Percentiles rank a stretch among this genome's conserved stretches.
These are phyloP conservation scores for Epistrophe eligans DNA, from an alignment of 2,888 invertebrate genomes.

Conservation along the genomic window DNA sequence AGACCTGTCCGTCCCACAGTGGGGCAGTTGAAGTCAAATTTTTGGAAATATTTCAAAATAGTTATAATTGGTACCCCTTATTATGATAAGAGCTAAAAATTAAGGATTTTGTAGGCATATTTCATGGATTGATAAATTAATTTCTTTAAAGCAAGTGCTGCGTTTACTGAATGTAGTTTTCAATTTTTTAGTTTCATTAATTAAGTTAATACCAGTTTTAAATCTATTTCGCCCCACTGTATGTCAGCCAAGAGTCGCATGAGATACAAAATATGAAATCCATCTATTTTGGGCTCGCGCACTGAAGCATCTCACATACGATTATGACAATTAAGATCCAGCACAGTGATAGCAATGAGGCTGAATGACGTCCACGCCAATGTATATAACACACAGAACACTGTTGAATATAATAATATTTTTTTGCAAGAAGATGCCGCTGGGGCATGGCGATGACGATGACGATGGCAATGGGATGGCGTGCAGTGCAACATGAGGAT, in stretches of 20 bases:
- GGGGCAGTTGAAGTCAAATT: neutral
- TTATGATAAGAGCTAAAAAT: too few species aligned
- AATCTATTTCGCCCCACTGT: neutral
- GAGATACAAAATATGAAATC: slow-evolving; percentile 70
- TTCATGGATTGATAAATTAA: too few species aligned
- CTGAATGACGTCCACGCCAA: slow-evolving; percentile 64
- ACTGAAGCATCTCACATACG: slow-evolving; percentile 73
- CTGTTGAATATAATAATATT: neutral
- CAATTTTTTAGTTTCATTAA: too few species aligned
- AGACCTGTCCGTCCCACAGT: neutral
- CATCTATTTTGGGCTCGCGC: slow-evolving; percentile 69
- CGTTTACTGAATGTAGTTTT: too few species aligned
- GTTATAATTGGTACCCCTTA: neutral
- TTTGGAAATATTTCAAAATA: neutral
- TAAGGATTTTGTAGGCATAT: too few species aligned
- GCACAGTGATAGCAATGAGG: slow-evolving; percentile 75
- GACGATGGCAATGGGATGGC: slow-evolving; percentile 29
- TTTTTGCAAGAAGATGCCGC: slow-evolving; percentile 58
- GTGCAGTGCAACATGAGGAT: slow-evolving; percentile 70
- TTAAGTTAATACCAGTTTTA: neutral
- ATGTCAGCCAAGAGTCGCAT: neutral
- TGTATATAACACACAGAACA: neutral
- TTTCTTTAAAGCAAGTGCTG: too few species aligned
- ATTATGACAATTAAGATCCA: slow-evolving; percentile 76
- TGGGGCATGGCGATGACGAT: slow-evolving; percentile 52